Conservation (phyloP, 1,140 invertebrate genomes). For the Plodia interpunctella region DNA sequence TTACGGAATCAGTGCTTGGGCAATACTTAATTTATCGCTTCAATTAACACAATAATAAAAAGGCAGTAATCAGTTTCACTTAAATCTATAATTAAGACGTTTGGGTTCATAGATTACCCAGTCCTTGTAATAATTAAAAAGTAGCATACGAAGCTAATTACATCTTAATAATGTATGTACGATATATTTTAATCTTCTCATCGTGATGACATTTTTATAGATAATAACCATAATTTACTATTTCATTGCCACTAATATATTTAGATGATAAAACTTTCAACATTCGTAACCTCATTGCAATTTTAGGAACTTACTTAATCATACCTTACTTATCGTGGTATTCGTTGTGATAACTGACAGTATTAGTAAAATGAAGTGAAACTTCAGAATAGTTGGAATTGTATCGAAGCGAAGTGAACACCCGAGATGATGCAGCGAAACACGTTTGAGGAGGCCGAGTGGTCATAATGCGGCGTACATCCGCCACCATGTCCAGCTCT, state of each 20-base stretch:
- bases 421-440: constrained; percentile 45
- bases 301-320: background rate
- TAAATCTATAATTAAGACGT: background rate
- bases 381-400: constrained; percentile 30
- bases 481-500: constrained; percentile 57
- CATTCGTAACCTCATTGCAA: background rate
- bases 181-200: too few relatives aligned
- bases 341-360: constrained; percentile 16
- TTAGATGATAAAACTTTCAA: background rate
- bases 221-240: too few relatives aligned
- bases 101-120: background rate
- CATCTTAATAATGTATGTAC: too few relatives aligned
- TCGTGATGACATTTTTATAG: too few relatives aligned
- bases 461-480: constrained; percentile 59
- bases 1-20: background rate
- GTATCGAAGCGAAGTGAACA: constrained; percentile 52
- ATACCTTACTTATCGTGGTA: background rate
- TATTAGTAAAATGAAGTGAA: constrained; percentile 36
- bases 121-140: background rate
- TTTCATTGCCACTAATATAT: background rate
- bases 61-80: background rate
- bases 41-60: constrained; percentile 6
- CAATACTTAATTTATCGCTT: background rate
- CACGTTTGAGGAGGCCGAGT: constrained; percentile 32
- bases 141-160: too few relatives aligned